A percentile compares a stretch with the other conserved stretches of the same genome.
phyloP scores from a whole-genome alignment of 1,140 invertebrate genomes.

The Drosophila subobscura region DNA sequence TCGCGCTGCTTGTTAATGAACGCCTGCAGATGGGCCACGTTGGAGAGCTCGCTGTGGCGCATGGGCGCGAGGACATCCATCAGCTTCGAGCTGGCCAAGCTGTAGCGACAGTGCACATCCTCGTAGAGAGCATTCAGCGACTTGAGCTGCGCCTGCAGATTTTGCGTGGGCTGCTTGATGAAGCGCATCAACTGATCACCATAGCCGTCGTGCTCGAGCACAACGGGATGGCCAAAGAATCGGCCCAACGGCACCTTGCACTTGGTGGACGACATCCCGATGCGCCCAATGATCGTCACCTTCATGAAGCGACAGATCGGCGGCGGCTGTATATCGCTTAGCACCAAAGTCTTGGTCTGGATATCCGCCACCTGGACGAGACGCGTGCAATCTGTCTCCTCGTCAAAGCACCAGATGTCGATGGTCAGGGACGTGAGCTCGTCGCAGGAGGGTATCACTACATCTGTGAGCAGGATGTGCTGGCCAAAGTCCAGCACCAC shows the following conservation, averaged over 20 bases:
- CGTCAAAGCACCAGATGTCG: conserved; percentile 93
- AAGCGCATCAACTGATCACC: conserved; percentile 83
- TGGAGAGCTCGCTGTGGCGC: conserved; percentile 89
- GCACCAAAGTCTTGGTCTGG: conserved; percentile 90
- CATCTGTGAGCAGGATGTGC: conserved; percentile 92
- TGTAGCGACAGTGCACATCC: conserved; percentile 93
- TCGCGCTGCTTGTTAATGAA: conserved; percentile 89
- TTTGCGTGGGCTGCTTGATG: conserved; percentile 60
- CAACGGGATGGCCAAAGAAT: conserved; percentile 94
- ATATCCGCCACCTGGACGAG: conserved; percentile 95
- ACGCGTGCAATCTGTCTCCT: conserved; percentile 92
- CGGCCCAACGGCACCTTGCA: conserved; percentile 95
- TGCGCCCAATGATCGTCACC: conserved; percentile 94
- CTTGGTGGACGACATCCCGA: conserved; percentile 94
- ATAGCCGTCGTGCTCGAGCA: conserved; percentile 88
- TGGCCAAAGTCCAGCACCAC: conserved; percentile 96
- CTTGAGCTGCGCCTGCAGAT: conserved; percentile 71
- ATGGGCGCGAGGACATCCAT: conserved; percentile 90
- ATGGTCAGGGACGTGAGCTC: conserved; percentile 94
- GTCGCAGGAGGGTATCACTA: conserved; percentile 92
- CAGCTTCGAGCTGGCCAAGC: conserved; percentile 91
- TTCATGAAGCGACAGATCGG: conserved; percentile 95
- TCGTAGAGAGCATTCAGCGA: conserved; percentile 86
- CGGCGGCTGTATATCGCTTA: conserved; percentile 94
- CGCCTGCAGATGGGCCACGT: conserved; percentile 91